Conservation (phyloP, 2,113 vertebrate species). For the Crotalus tigris region DNA sequence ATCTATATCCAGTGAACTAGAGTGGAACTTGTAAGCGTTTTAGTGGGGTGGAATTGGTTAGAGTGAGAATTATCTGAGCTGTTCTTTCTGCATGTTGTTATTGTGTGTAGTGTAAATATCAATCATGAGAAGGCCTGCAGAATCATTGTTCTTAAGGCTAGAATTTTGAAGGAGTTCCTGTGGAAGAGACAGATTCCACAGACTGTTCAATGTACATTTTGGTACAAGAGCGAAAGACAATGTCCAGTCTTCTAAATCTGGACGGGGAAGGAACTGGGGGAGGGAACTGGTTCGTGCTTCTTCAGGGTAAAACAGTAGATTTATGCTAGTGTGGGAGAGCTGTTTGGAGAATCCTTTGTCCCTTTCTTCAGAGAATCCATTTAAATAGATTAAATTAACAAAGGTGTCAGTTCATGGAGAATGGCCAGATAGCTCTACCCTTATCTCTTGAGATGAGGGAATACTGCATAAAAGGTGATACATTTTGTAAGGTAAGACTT, state of each 20-base stretch:
- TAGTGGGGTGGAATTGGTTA: background rate
- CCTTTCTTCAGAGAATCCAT: background rate
- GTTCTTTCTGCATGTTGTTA: background rate
- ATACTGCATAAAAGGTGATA: background rate
- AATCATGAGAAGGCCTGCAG: background rate
- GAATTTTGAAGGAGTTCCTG: background rate
- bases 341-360: background rate
- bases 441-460: background rate
- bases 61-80: background rate
- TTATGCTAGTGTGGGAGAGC: background rate
- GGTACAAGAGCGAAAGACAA: background rate
- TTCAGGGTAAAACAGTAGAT: background rate
- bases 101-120: background rate
- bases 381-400: background rate
- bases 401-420: background rate
- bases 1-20: background rate
- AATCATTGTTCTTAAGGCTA: background rate
- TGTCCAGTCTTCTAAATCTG: background rate
- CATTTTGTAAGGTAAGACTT: background rate
- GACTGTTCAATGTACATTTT: background rate
- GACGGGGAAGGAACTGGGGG: background rate
- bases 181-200: background rate
- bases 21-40: background rate
- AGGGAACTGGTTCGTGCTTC: background rate
- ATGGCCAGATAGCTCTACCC: background rate